Evolutionary conservation across 2,113 vertebrate genomes (phyloP).

Genomic region (Bos javanicus): DNA sequence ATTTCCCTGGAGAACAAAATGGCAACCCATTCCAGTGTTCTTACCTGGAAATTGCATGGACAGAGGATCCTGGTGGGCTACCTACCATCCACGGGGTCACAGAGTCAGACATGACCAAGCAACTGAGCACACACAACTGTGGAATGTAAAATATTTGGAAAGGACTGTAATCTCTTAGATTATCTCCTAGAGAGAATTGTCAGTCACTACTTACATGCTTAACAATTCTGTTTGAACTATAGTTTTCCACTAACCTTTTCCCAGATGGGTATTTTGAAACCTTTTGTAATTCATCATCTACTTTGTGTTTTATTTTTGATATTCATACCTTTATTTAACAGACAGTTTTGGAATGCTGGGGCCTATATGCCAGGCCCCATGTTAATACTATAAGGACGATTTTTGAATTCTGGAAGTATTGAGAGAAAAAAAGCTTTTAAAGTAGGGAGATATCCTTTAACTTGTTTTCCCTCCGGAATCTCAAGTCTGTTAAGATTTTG

Average conservation of each 20-base stretch:
- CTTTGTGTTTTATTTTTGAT: constrained; percentile 2
- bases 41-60: not conserved
- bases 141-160: not conserved
- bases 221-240: not conserved
- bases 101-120: not conserved
- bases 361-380: not conserved
- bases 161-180: not conserved
- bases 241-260: not conserved
- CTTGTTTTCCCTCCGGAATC: not conserved
- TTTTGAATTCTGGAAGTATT: not conserved
- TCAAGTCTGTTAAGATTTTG: constrained; percentile 6
- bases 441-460: not conserved
- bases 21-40: not conserved
- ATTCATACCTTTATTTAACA: not conserved
- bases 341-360: not conserved
- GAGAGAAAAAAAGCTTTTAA: not conserved
- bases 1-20: not conserved
- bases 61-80: not conserved
- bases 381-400: not conserved
- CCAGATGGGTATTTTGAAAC: not conserved
- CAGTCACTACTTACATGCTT: not conserved
- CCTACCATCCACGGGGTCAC: not conserved
- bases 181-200: not conserved
- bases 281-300: not conserved
- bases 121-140: not conserved